Conservation (phyloP, 2,113 vertebrate genomes). For the Illadopsis cleaveri region DNA sequence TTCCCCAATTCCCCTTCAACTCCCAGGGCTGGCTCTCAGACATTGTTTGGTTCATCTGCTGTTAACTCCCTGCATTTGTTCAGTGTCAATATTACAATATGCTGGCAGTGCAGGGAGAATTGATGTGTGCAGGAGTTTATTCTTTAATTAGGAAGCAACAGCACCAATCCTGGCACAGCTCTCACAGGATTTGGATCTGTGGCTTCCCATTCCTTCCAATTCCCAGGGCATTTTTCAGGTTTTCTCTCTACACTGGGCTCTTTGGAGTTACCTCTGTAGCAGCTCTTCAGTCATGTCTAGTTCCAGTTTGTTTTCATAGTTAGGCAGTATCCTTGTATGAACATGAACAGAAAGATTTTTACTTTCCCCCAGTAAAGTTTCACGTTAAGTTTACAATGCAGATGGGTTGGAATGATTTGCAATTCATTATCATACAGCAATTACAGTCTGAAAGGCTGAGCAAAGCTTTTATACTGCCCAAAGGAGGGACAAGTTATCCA, state of each 20-base stretch:
- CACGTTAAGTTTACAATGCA: neutral
- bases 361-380: neutral
- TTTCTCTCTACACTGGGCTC: neutral
- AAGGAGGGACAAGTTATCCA: neutral
- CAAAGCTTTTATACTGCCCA: neutral
- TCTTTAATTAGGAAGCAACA: neutral
- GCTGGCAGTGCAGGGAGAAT: neutral
- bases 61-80: neutral
- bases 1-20: neutral
- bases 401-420: neutral
- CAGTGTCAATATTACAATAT: neutral
- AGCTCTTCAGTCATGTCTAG: neutral
- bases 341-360: neutral
- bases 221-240: neutral
- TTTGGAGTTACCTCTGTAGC: neutral
- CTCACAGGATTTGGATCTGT: neutral
- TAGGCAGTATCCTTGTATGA: neutral
- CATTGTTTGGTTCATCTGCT: neutral
- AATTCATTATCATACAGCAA: neutral
- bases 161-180: neutral
- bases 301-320: neutral
- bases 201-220: neutral
- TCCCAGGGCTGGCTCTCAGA: neutral
- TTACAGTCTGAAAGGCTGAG: neutral
- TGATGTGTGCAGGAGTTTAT: neutral